Evolutionary conservation across 2,113 vertebrate species (phyloP), one percentile per base, ranked within the genome.

Genomic region (Grallaria varia): DNA sequence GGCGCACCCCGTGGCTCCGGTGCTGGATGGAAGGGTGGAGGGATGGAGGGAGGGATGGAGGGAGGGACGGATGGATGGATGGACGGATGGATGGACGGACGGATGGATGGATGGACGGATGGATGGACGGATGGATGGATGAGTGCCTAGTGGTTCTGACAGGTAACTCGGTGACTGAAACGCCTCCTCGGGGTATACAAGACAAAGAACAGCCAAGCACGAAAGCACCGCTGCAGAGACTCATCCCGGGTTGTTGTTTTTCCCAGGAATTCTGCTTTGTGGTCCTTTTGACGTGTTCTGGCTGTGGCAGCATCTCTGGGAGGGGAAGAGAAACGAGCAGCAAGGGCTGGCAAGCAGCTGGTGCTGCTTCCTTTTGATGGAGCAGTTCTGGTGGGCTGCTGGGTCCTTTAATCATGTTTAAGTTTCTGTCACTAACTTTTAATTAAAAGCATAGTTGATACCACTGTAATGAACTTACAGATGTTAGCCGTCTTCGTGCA

Each of bases 391-490:
- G 30, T 88, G 44, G 91, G 82, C 89, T 92, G 85, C 77, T 85
- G 25, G 78, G 45, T 93, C 58, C 59, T 64, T 95, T 91, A 68
- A 90, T 97, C 90, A 82, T 91, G 50, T 94, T 97, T 96, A 94
- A 95, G 92, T 94, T 95, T 87, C 83, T 86, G 74, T 90, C 95
- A 31, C 88, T 94, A 96, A 97, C 96, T 96, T 97, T 97, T 96
- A 97, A 97, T 97, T 97, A 97, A 96, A 96, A 95, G 83, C 85
- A 76, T 27, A 50, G 92, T 91, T 94, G 96, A 94, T 96, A 85
- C 87, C 64, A 11, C 71, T 95, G 73, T 96, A 97, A 96, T 94
- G 95, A 97, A 94, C 20, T 66, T 89, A 66, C 47, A 89, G 93
- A 91, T 87, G 90, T 92, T 93, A 94, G 92, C 94, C 92, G 83